Base-by-base conservation (phyloP, 1,140 invertebrate species). In the Lanistes nyassanus region DNA sequence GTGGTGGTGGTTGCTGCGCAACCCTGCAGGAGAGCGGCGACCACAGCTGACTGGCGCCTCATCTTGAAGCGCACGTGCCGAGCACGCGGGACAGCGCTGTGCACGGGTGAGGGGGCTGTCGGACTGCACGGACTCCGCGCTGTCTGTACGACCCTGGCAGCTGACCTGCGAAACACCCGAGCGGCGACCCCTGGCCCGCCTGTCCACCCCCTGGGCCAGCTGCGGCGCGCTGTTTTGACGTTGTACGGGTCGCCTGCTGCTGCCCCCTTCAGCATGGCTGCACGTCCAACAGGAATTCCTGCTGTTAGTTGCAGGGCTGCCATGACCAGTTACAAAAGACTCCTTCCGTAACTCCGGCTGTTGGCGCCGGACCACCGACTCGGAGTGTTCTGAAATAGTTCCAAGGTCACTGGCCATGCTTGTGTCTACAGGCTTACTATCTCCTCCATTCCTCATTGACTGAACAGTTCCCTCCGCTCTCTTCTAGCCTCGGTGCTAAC, bases 221-320 rank as follows among this genome's bases (percentile, higher is more conserved):
- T 72, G 70, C 16, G 70, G 70, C 11, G 70, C 70, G 37, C 70
- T 72, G 70, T 72, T 72, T 55, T 72, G 70, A 0, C 70, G 34
- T 0, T 34, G 34, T 3, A 72, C n/a, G 19, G 42, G 42, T 16
- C 5, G 9, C 42, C 19, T 47, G 42, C 9, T 16, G 42, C 5
- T 13, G 39, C 39, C 5, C 5, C 39, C 13, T 42, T 13, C 39
- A 42, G 39, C 5, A 42, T 42, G 39, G 39, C 13, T 42, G 39
- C 42, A 47, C 9, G 42, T 16, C n/a, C 42, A 1, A 9, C 42
- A 47, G 9, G 42, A 47, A 47, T 47, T 47, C 19, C 42, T 47
- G 42, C 42, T 47, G 42, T 16, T 47, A 16, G 42, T 16, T 47
- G 5, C 2, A 1, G 42, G 42, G 2, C 9, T 47, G 42, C 19